A percentile compares a stretch with the other conserved stretches of the same genome.
Conservation (phyloP, 2,797 vertebrate genomes). For the Monodelphis domestica region DNA sequence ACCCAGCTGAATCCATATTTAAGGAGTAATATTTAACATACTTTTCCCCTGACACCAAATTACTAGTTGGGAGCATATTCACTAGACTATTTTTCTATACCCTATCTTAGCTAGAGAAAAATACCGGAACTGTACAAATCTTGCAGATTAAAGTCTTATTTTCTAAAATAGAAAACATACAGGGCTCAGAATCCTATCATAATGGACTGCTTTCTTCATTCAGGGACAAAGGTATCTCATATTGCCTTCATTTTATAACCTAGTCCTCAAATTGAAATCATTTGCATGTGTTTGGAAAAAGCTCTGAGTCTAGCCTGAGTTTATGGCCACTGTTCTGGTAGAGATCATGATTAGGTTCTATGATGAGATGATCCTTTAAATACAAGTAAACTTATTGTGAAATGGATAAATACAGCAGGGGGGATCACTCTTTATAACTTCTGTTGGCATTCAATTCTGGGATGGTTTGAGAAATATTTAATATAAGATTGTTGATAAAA, state of each 20-base stretch:
- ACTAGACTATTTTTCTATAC: not conserved
- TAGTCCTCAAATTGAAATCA: not conserved
- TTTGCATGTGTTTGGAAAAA: not conserved
- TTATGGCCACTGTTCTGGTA: not conserved
- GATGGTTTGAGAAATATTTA: constrained; percentile 39
- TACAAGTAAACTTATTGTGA: constrained; percentile 15
- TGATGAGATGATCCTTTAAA: constrained; percentile 14
- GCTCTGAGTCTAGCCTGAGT: not conserved
- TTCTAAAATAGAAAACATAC: constrained; percentile 21
- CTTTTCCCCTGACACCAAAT: not conserved
- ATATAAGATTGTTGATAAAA: constrained; percentile 16
- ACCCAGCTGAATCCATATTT: not conserved
- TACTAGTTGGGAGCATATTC: constrained; percentile 9
- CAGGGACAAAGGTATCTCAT: not conserved
- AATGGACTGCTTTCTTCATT: constrained; percentile 4
- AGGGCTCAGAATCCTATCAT: not conserved
- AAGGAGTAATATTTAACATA: not conserved
- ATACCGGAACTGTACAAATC: not conserved
- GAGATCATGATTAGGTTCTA: not conserved
- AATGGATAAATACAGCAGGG: not conserved
- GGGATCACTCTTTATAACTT: not conserved
- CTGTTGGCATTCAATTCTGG: constrained; percentile 3
- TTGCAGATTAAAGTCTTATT: constrained; percentile 13
- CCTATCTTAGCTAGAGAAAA: constrained; percentile 22
- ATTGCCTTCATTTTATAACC: constrained; percentile 37